Evolutionary conservation across 2,888 invertebrate genomes (phyloP).

Genomic region (Dioctria rufipes): DNA sequence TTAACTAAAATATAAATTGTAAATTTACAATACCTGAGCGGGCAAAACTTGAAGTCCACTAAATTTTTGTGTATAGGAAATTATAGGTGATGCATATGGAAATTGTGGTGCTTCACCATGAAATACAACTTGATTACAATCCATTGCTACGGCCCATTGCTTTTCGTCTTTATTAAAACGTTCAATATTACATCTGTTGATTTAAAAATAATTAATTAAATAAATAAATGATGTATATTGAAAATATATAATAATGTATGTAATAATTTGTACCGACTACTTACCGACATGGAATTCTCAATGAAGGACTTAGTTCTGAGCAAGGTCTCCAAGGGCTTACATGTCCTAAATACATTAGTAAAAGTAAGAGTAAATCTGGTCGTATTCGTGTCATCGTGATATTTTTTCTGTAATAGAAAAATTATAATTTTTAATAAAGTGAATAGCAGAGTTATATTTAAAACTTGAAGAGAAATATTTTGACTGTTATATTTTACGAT

Average conservation of each 20-base stretch:
- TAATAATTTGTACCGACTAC: conserved; percentile 60
- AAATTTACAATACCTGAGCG: conserved; percentile 75
- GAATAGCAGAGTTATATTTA: background rate
- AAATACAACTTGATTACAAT: conserved; percentile 89
- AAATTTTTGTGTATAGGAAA: conserved; percentile 83
- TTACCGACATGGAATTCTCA: conserved; percentile 82
- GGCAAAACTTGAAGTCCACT: conserved; percentile 88
- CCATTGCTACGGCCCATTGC: conserved; percentile 77
- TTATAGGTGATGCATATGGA: conserved; percentile 85
- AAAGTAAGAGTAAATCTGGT: conserved; percentile 60
- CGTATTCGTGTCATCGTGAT: conserved; percentile 54
- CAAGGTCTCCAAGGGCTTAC: conserved; percentile 79
- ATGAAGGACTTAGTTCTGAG: conserved; percentile 82
- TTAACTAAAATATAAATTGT: background rate
- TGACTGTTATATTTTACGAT: too few relatives aligned
- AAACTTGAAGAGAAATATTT: too few relatives aligned
- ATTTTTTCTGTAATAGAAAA: conserved; percentile 38
- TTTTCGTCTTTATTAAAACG: conserved; percentile 73
- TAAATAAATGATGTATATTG: background rate
- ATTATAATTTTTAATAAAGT: background rate
- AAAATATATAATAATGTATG: conserved; percentile 55
- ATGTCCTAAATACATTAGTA: conserved; percentile 66
- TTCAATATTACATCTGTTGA: conserved; percentile 72
- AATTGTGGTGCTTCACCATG: conserved; percentile 83
- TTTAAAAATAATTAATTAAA: conserved; percentile 19